Base-by-base conservation (phyloP, 92 coral and sea anemone genomes). In the Siderastrea radians region DNA sequence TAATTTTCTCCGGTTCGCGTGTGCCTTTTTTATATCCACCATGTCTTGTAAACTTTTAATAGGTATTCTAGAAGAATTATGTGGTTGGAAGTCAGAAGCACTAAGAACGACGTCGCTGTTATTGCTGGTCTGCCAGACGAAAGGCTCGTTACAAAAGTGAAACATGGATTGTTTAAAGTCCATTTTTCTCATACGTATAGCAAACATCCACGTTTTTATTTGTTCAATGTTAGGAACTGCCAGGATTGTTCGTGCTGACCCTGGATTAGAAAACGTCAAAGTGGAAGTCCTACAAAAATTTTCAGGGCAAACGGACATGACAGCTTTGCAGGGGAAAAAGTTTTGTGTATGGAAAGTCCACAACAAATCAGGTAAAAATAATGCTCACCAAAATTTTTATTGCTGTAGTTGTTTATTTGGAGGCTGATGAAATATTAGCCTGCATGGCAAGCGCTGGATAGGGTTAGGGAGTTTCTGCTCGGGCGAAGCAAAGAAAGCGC, bases 271-370 rank as follows among this genome's bases (percentile, higher is more conserved):
- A 74, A 84, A 84, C 55, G 88, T 74, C 45, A 74, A 84, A 74
- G 86, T 82, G 50, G 86, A 82, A 70, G 78, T 55, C 68, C 44
- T 71, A 50, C 78, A 82, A 59, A 70, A 68, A 16, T 69, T 82
- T 82, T 68, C 68, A 46, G 78, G 68, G 77, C 68, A 44, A 70
- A 82, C 77, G 86, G 77, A 1, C 86, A 68, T 9, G 81, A 74
- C 63, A 84, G 88, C 72, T 84, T 74, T 74, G 51, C 82, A 43
- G 88, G 81, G 49, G 88, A 84, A 58, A 84, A 74, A 74, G 88
- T 62, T 84, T 84, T 74, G 74, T 84, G 74, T 73, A 84, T 13
- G 88, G 88, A 57, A 84, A 84, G 62, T 84, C 88, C 45, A 84
- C 88, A 60, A 63, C 88, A 84, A 60, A 60, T 60, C 65, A 60